Base-by-base conservation (phyloP, 1,140 invertebrate genomes). In the Platyscapa corneri region DNA sequence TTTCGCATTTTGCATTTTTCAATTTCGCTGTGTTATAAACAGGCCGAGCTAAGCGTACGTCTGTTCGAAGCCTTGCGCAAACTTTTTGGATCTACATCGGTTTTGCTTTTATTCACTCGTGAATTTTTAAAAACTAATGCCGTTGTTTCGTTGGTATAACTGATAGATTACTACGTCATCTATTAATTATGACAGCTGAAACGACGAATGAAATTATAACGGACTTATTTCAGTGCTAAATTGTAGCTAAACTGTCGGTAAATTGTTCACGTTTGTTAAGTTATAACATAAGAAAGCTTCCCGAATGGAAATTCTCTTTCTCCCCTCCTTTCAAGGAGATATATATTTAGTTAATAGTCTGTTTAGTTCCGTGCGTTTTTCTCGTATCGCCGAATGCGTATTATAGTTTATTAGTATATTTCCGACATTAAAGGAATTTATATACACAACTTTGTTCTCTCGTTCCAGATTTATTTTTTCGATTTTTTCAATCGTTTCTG, bases 361-460 rank as follows among this genome's bases (percentile, higher is more conserved):
- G 56, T 65, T 49, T 70, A 49, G 27, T 37, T 79, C 64, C 34
- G 60, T 74, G 64, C n/a, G n/a, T n/a, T 12, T 85, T 86, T 34
- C 84, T 85, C 60, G 76, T 85, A 86, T 79, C 86, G 84, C 76
- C 39, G 76, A 78, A 64, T 53, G 14, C 46, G 20, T 16, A 77
- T 14, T 34, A 56, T 74, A 42, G 10, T 34, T 2, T 20, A 77
- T 30, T n/a, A 10, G 42, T 46, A 42, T 1, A n/a, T 27, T 77
- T 32, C n/a, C 32, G 46, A 34, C 10, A 32, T 39, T 64, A 56
- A 60, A 78, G 34, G 34, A 60, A 60, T 78, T 60, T 10, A 10
- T 39, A 92, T 86, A 83, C 89, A 91, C 89, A 89, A 89, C 88
- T 88, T 42, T 42, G 16, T 16, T 3, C 42, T 5, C 42, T 74